A percentile compares a stretch with the other conserved stretches of the same genome.
Conservation (phyloP, 2,113 vertebrate species). For the Bambusicola thoracicus region DNA sequence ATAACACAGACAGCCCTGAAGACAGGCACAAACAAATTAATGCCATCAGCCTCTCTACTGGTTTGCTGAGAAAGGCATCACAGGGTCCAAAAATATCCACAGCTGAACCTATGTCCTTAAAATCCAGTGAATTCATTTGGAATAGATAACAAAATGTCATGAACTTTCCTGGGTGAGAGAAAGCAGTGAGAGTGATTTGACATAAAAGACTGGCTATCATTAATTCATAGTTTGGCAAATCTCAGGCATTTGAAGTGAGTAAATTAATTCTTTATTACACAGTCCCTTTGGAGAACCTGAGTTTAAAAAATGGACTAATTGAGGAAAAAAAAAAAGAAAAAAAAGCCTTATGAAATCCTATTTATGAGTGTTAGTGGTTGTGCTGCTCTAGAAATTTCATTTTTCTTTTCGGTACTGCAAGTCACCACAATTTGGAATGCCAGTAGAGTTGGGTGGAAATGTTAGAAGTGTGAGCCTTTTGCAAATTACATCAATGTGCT, state of each 20-base stretch:
- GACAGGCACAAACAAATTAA: not conserved
- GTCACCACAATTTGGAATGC: not conserved
- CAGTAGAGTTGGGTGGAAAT: not conserved
- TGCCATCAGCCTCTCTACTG: not conserved
- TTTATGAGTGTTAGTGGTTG: not conserved
- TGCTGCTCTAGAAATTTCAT: not conserved
- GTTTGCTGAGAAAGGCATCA: not conserved
- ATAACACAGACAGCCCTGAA: not conserved
- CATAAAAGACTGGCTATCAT: conserved; percentile 27
- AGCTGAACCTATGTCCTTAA: not conserved
- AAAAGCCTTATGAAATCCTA: not conserved
- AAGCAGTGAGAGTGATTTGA: conserved; percentile 6
- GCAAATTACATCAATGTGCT: not conserved
- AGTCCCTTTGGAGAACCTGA: not conserved
- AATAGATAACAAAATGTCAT: not conserved
- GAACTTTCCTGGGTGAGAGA: not conserved
- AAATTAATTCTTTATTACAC: conserved; percentile 15
- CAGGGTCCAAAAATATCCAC: not conserved
- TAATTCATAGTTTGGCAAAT: conserved; percentile 46
- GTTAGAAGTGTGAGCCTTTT: not conserved
- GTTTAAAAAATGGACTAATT: not conserved
- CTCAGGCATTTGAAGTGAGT: not conserved
- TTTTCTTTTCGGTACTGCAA: not conserved
- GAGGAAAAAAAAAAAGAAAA: not conserved
- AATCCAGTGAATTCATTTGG: not conserved